Conservation (phyloP, 2,113 vertebrate genomes). For the Antigone vipio region DNA sequence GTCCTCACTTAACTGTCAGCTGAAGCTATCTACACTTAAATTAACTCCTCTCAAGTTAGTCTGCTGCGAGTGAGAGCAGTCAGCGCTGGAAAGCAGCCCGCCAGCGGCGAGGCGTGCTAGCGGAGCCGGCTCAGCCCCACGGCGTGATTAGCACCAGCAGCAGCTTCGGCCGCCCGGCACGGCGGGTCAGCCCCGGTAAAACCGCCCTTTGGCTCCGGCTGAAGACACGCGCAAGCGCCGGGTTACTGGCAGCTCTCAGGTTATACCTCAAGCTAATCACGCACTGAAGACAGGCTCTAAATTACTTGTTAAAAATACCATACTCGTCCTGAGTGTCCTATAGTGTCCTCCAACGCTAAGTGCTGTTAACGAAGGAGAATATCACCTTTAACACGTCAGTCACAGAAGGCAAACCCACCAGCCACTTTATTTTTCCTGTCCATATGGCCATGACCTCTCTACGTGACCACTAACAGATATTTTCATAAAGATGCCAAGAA, state of each 20-base stretch:
- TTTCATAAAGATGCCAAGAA: neutral
- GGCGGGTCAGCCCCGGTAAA: neutral
- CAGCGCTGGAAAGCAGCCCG: neutral
- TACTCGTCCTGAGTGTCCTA: neutral
- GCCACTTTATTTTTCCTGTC: neutral
- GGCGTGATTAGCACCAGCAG: neutral
- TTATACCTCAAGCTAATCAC: neutral
- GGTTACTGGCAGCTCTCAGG: neutral
- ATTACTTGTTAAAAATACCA: conserved; percentile 33
- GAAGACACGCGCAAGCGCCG: neutral
- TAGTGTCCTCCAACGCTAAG: neutral
- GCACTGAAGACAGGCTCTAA: neutral
- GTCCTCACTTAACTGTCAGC: neutral
- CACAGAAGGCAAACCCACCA: conserved; percentile 18
- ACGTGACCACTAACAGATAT: neutral
- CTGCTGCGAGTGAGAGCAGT: neutral
- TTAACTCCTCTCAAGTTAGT: neutral
- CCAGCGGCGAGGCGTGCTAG: neutral
- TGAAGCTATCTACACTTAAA: neutral
- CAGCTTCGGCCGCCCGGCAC: neutral
- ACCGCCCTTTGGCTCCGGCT: neutral
- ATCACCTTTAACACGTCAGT: conserved; percentile 37
- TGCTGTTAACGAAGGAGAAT: conserved; percentile 32
- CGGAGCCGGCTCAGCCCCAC: neutral
- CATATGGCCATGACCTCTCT: neutral